A percentile compares a stretch with the other conserved stretches of the same genome.
Evolutionary conservation across 2,888 invertebrate species (phyloP).

Genomic region (Melinopterus prodromus): DNA sequence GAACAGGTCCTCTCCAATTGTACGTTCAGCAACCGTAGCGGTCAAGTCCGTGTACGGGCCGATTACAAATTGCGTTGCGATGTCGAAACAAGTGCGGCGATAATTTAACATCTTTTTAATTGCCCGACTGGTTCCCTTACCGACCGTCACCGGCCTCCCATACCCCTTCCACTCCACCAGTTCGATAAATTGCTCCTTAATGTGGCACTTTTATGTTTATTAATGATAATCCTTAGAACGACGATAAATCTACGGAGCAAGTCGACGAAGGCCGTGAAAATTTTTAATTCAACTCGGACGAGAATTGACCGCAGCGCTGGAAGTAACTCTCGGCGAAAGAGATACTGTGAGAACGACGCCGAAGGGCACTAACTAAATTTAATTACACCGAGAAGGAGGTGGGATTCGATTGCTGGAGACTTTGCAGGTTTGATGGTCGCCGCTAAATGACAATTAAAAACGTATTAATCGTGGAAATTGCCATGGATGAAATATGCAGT

Average conservation of each 20-base stretch:
- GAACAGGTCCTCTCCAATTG: slow-evolving; percentile 23
- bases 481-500: not conserved
- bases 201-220: slow-evolving; percentile 4
- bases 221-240: not conserved
- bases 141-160: not conserved
- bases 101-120: not conserved
- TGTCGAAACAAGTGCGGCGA: not conserved
- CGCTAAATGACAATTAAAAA: not conserved
- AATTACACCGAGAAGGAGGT: not conserved
- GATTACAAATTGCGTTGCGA: slow-evolving; percentile 4
- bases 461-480: not conserved
- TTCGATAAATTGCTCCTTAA: not conserved
- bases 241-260: not conserved
- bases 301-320: not conserved
- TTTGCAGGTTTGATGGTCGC: not conserved
- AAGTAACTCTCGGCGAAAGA: not conserved
- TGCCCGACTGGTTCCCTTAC: not conserved
- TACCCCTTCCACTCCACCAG: not conserved
- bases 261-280: slow-evolving; percentile 4
- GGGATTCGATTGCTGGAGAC: not conserved
- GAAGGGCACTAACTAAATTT: not conserved
- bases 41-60: not conserved
- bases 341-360: not conserved
- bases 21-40: slow-evolving; percentile 16
- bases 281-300: not conserved